Conservation (phyloP, 2,888 invertebrate genomes). For the Axea sp. region DNA sequence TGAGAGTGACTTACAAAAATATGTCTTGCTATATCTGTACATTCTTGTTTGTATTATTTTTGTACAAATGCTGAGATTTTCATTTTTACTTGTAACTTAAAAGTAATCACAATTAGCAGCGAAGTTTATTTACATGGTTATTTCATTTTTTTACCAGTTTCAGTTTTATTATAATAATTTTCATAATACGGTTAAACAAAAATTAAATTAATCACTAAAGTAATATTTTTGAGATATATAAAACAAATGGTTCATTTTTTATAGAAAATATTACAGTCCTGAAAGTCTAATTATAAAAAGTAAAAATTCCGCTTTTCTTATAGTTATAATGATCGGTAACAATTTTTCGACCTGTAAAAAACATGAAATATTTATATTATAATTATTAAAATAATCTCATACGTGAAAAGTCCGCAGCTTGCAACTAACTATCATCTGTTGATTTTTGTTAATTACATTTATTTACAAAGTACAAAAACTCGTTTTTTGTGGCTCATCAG, state of each 20-base stretch:
- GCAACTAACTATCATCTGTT: conserved; percentile 9
- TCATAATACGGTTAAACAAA: too few species aligned
- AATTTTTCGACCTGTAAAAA: too few species aligned
- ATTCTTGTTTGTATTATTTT: too few species aligned
- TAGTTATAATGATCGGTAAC: too few species aligned
- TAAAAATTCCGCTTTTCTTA: too few species aligned
- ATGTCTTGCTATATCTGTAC: conserved; percentile 38
- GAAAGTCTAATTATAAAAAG: conserved; percentile 13
- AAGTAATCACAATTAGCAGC: conserved; percentile 32
- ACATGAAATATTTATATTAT: too few species aligned
- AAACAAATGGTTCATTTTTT: background rate
- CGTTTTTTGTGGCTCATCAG: conserved; percentile 29
- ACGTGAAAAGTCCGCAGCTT: background rate
- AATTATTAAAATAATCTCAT: conserved; percentile 40
- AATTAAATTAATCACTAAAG: too few species aligned
- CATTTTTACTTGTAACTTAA: conserved; percentile 26
- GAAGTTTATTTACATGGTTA: conserved; percentile 54
- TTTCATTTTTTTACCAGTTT: background rate
- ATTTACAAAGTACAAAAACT: conserved; percentile 54
- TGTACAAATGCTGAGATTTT: conserved; percentile 24
- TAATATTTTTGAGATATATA: conserved; percentile 3
- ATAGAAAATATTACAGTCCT: conserved; percentile 1
- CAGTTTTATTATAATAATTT: conserved; percentile 21
- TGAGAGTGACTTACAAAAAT: conserved; percentile 45
- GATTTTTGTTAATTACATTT: conserved; percentile 46